Percentiles rank a stretch among this genome's conserved stretches.
Evolutionary conservation across 2,113 vertebrate genomes (phyloP).

Genomic region (Pleuronectes platessa): DNA sequence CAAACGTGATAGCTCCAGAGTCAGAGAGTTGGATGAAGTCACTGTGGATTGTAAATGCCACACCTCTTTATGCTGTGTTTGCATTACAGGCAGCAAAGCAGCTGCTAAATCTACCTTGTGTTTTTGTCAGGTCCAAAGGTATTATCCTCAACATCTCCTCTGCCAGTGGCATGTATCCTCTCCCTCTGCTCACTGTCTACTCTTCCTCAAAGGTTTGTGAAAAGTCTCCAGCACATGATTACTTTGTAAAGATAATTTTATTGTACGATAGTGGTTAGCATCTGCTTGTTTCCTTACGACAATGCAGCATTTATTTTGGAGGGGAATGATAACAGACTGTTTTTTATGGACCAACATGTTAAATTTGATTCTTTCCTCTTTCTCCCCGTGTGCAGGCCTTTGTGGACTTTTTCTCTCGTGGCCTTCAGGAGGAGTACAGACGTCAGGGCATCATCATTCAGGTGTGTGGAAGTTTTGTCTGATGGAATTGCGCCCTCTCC

Average conservation of each 20-base stretch:
- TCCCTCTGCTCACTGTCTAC: conserved; percentile 90
- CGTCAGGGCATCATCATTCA: conserved; percentile 94
- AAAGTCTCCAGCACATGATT: background rate
- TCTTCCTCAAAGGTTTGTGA: conserved; percentile 89
- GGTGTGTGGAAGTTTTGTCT: conserved; percentile 75
- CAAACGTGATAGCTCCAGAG: no score
- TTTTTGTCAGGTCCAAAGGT: conserved; percentile 84
- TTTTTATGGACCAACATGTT: background rate
- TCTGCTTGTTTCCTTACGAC: background rate
- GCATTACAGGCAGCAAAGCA: background rate
- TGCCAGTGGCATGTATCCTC: conserved; percentile 83
- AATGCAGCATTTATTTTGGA: background rate
- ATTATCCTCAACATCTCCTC: conserved; percentile 94
- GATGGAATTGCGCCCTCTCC: background rate
- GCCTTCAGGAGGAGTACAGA: conserved; percentile 91
- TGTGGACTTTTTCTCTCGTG: conserved; percentile 93
- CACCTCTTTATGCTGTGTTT: background rate
- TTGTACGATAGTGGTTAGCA: background rate
- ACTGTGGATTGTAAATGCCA: background rate
- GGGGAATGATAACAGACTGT: background rate
- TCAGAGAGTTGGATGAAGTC: background rate
- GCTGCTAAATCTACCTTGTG: conserved; percentile 2
- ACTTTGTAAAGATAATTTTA: background rate
- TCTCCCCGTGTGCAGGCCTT: conserved; percentile 84
- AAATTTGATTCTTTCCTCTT: background rate